These are phyloP conservation scores for Apus apus DNA, from an alignment of 2,113 vertebrate species.

Conservation along the genomic window DNA sequence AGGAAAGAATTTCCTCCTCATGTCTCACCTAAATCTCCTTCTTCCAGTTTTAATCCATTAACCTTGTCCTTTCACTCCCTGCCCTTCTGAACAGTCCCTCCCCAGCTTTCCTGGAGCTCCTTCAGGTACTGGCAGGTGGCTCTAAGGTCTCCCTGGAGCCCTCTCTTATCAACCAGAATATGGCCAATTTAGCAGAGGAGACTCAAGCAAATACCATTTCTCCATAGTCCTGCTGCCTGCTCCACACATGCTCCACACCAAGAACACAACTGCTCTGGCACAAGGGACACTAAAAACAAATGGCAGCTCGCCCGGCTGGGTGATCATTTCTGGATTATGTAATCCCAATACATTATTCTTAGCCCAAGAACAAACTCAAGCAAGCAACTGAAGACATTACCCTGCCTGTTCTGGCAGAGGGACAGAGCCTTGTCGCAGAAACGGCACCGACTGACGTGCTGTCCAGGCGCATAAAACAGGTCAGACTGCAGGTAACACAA, in stretches of 20 bases:
- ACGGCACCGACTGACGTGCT: neutral
- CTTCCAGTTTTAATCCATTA: too few relatives aligned
- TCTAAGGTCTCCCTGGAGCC: too few relatives aligned
- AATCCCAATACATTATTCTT: constrained; percentile 26
- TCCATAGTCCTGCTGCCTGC: neutral
- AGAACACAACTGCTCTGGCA: constrained; percentile 27
- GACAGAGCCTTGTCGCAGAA: neutral
- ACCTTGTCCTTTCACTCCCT: too few relatives aligned
- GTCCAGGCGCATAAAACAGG: neutral
- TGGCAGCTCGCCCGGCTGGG: constrained; percentile 48
- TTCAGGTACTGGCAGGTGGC: too few relatives aligned
- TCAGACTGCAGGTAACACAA: constrained; percentile 7
- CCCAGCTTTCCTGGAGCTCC: too few relatives aligned
- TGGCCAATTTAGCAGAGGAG: neutral
- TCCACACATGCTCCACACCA: neutral
- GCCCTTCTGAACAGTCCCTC: too few relatives aligned
- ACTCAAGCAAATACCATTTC: neutral
- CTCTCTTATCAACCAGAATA: neutral
- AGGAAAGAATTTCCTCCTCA: too few relatives aligned
- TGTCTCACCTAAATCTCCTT: too few relatives aligned
- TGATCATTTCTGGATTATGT: constrained; percentile 34
- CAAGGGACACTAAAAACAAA: constrained; percentile 7
- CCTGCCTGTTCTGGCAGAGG: neutral
- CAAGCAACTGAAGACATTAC: neutral
- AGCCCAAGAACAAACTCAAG: constrained; percentile 33